Evolutionary conservation across 2,888 invertebrate species (phyloP).

Genomic region (Erpobdella octoculata): DNA sequence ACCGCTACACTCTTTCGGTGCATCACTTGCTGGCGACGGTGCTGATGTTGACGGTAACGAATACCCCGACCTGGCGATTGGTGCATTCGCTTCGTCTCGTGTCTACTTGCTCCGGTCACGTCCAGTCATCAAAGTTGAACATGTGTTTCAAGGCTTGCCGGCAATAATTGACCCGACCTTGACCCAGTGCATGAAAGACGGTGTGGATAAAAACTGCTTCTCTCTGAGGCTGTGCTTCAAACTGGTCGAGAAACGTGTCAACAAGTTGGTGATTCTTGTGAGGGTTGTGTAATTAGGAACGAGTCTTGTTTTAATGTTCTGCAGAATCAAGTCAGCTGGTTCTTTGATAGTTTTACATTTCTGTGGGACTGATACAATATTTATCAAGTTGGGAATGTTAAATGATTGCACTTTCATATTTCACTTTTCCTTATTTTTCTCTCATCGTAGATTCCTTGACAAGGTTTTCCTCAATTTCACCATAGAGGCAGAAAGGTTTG

Average conservation of each 20-base stretch:
- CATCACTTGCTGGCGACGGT: background rate
- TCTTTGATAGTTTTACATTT: too few species aligned
- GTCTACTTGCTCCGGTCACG: constrained; percentile 63
- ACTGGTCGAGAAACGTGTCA: constrained; percentile 38
- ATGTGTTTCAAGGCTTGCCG: constrained; percentile 57
- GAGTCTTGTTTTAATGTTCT: too few species aligned
- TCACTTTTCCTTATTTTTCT: constrained; percentile 16
- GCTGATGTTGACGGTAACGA: constrained; percentile 62
- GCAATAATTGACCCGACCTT: constrained; percentile 36
- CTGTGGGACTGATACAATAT: too few species aligned
- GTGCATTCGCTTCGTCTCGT: constrained; percentile 53
- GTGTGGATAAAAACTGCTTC: constrained; percentile 35
- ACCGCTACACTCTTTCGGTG: background rate
- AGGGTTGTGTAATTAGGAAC: too few species aligned
- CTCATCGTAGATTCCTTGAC: constrained; percentile 39
- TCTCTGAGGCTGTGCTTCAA: constrained; percentile 42
- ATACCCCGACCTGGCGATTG: constrained; percentile 83
- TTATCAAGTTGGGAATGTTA: too few species aligned
- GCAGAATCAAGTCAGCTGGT: too few species aligned
- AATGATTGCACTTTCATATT: too few species aligned
- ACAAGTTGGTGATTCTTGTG: background rate
- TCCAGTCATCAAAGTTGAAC: constrained; percentile 80
- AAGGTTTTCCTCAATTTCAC: constrained; percentile 41
- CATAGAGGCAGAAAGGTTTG: constrained; percentile 43
- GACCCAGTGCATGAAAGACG: constrained; percentile 38